Evolutionary conservation across 2,113 vertebrate genomes (phyloP).

Genomic region (Centropus unirufus): DNA sequence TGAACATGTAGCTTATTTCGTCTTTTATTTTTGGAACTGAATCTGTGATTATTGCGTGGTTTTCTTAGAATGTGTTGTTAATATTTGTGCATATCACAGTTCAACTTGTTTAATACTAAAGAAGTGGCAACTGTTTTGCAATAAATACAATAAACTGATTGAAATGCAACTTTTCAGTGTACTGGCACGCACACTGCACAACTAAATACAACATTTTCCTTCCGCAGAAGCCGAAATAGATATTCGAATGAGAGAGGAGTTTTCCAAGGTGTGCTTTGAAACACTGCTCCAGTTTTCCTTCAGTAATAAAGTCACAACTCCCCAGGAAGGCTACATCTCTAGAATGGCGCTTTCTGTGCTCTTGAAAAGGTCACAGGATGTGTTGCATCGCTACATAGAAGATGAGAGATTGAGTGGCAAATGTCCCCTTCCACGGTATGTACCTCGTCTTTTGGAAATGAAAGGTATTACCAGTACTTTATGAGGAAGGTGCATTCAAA

Average conservation of each 20-base stretch:
- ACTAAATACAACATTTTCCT: slow-evolving; percentile 50
- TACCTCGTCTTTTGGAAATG: not conserved
- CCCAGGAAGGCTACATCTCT: slow-evolving; percentile 98
- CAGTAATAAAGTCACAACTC: slow-evolving; percentile 96
- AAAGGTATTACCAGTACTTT: not conserved
- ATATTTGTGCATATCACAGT: not conserved
- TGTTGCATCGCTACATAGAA: slow-evolving; percentile 92
- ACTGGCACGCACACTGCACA: not conserved
- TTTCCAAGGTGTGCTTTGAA: slow-evolving; percentile 99
- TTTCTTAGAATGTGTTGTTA: not conserved
- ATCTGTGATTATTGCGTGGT: not conserved
- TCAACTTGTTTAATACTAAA: not conserved
- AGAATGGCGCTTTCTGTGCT: slow-evolving; percentile 97
- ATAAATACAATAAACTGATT: not conserved
- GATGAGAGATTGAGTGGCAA: slow-evolving; percentile 96
- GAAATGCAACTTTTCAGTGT: not conserved
- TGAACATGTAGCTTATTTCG: not conserved
- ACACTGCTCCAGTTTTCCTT: slow-evolving; percentile 98
- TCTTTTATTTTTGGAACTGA: not conserved
- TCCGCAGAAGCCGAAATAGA: slow-evolving; percentile 96
- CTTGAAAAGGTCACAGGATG: slow-evolving; percentile 94
- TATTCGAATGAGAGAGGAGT: slow-evolving; percentile 95
- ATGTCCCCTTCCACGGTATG: slow-evolving; percentile 94
- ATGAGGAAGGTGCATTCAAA: not conserved
- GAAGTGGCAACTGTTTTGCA: not conserved